Evolutionary conservation across 1,140 invertebrate genomes (phyloP).

Genomic region (Tribolium madens): DNA sequence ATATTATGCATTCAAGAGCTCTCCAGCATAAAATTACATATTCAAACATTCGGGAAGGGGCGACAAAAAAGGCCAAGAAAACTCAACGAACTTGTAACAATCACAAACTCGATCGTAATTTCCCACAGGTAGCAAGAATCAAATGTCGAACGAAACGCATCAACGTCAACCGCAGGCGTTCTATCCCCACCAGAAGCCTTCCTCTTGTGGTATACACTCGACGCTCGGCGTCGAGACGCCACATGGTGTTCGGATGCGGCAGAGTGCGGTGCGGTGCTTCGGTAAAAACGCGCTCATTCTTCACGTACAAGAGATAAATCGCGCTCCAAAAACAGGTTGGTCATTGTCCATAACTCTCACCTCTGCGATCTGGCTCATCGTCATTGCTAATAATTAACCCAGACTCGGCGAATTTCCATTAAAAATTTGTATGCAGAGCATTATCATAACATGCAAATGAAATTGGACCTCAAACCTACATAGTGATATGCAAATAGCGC

Average conservation of each 20-base stretch:
- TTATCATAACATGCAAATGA: conserved; percentile 27
- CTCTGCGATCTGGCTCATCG: not conserved
- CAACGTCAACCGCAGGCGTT: conserved; percentile 54
- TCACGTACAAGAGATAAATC: conserved; percentile 15
- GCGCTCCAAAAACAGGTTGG: conserved; percentile 21
- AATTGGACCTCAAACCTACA: conserved; percentile 20
- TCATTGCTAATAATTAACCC: not conserved
- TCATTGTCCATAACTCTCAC: not conserved
- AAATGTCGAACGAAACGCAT: conserved; percentile 49
- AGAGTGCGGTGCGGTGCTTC: conserved; percentile 31
- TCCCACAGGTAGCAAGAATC: conserved; percentile 55
- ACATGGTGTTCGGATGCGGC: conserved; percentile 57
- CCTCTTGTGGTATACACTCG: conserved; percentile 52
- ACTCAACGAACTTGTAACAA: conserved; percentile 48
- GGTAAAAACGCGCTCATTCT: conserved; percentile 10
- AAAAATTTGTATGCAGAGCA: conserved; percentile 22
- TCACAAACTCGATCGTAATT: conserved; percentile 52
- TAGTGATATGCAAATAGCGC: conserved; percentile 31
- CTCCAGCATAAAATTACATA: conserved; percentile 37
- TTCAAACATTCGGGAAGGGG: conserved; percentile 36
- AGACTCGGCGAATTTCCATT: conserved; percentile 8
- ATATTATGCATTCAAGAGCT: conserved; percentile 39
- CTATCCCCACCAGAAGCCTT: conserved; percentile 48
- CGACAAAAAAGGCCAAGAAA: conserved; percentile 41
- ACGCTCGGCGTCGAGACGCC: conserved; percentile 41